Base-by-base conservation (phyloP, 2,113 vertebrate species). In the Eulemur rufifrons region DNA sequence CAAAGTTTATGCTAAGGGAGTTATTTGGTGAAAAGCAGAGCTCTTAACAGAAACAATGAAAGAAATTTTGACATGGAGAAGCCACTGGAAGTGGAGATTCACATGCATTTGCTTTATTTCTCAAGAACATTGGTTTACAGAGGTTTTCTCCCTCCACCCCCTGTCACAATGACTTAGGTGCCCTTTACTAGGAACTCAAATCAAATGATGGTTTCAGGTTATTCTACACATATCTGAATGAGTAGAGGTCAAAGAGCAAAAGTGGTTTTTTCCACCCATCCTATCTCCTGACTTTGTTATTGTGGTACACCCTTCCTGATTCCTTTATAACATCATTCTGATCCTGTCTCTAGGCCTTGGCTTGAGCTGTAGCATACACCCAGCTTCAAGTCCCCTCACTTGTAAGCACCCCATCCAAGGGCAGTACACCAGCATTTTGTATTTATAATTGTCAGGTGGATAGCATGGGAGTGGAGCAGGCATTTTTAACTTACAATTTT, bases 1-100 rank as follows among this genome's bases (percentile, higher is more conserved):
- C 42, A 47, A 94, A 74, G 91, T 97, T 98, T 94, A 96, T 39
- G 83, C 23, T 86, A 83, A 83, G 69, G 82, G 56, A 39, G 42
- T 54, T 59, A 56, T 92, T 97, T 94, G 2, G 5, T 88, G 68
- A 92, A 91, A 97, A 64, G 47, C 69, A 82, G 50, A 92, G 56
- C 52, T 96, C 74, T 20, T 39, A 91, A 95, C 0, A 92, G 37
- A 85, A 89, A 74, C 34, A 76, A 71, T 9, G 27, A 95, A 59
- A 94, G 50, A 95, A 89, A 45, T 23, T 82, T 86, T 74, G 82
- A 82, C n/a, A 3, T 42, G 25, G n/a, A 94, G 34, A 94, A 63
- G 27, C 15, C 85, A 47, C 18, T 80, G 42, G 63, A 86, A 93
- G 71, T 87, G 54, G 66, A 81, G 80, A 73, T 17, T 34, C 13